Conservation (phyloP, 2,113 vertebrate species). For the Ophiodon elongatus region DNA sequence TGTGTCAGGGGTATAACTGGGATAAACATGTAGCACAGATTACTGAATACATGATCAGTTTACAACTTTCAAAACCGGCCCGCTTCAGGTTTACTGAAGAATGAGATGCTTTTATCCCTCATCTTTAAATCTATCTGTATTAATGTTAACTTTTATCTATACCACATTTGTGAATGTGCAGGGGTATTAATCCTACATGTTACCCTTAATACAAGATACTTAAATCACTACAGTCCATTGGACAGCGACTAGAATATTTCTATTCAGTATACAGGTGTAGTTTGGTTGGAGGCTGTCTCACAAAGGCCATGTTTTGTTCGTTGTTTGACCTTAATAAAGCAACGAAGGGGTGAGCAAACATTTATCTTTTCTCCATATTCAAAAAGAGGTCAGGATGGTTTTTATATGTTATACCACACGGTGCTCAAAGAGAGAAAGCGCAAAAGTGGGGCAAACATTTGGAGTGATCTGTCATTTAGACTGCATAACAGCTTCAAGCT, state of each 20-base stretch:
- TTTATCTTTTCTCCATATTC: constrained; percentile 19
- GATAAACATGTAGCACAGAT: constrained; percentile 20
- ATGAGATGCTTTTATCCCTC: neutral
- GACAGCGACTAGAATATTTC: neutral
- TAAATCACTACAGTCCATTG: too few relatives aligned
- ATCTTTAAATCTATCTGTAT: neutral
- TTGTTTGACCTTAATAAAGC: constrained; percentile 46
- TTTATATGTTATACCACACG: neutral
- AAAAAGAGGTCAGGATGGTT: constrained; percentile 6
- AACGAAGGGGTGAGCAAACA: constrained; percentile 37
- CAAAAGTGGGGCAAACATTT: constrained; percentile 1
- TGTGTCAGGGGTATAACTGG: constrained; percentile 11
- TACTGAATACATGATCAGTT: constrained; percentile 16
- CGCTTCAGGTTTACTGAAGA: neutral
- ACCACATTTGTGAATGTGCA: neutral
- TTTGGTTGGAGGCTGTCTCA: neutral
- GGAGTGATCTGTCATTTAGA: constrained; percentile 3
- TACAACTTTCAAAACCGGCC: constrained; percentile 1
- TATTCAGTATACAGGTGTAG: neutral
- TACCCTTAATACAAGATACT: neutral
- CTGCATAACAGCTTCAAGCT: constrained; percentile 4
- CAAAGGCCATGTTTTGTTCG: constrained; percentile 24
- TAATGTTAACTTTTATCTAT: neutral
- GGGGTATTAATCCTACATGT: neutral
- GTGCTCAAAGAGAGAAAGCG: neutral